Conservation (phyloP, 2,113 vertebrate species). For the Mungos mungo region DNA sequence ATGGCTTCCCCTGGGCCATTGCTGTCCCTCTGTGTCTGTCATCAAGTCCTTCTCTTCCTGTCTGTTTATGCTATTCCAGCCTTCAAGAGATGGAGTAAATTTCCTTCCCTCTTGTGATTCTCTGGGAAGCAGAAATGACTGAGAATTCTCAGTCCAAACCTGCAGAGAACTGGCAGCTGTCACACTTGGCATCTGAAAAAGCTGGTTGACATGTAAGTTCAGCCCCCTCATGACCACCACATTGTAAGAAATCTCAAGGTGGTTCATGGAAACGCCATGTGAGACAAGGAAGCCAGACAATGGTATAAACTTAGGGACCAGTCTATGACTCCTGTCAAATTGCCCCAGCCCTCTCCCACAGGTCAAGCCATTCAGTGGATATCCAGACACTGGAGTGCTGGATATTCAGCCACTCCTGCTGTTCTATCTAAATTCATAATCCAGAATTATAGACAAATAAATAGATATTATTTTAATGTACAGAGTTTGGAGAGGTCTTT, state of each 20-base stretch:
- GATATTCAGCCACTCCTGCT: too few relatives aligned
- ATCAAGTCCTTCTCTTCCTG: too few relatives aligned
- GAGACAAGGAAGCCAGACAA: not conserved
- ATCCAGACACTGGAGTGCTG: not conserved
- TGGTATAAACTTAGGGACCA: accelerated
- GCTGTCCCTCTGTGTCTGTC: not conserved
- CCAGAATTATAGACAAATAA: not conserved
- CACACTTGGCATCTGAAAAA: not conserved
- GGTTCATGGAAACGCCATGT: not conserved
- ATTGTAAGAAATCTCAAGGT: not conserved
- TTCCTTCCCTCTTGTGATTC: not conserved
- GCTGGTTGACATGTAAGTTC: not conserved
- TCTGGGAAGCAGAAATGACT: not conserved
- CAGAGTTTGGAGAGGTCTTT: not conserved
- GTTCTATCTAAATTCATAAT: not conserved
- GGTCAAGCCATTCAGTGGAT: not conserved
- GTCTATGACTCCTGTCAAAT: not conserved
- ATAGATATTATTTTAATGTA: not conserved
- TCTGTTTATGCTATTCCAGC: too few relatives aligned
- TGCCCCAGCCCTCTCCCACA: not conserved
- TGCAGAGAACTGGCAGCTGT: not conserved
- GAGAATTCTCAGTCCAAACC: not conserved
- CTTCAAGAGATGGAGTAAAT: not conserved
- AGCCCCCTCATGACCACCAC: not conserved
- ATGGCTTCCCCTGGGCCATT: not conserved